Base-by-base conservation (phyloP, 2,113 vertebrate genomes). In the Oxyruncus cristatus region DNA sequence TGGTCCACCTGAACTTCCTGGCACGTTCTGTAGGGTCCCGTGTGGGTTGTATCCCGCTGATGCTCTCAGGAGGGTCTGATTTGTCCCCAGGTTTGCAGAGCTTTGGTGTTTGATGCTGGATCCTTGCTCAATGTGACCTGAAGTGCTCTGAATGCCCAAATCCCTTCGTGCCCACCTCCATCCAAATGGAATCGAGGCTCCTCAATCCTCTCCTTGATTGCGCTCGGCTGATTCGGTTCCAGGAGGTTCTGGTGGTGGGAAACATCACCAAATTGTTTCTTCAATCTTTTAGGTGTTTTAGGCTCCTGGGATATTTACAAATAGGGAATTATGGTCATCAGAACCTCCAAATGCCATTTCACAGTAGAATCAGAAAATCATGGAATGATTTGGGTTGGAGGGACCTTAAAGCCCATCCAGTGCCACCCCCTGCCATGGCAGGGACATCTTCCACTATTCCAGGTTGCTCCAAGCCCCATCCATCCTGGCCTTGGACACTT, bases 21-120 rank as follows among this genome's bases (percentile, higher is more conserved):
- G 28, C 12, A 12, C 1, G 0, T n/a, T 49, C 35, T 20, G 18
- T 10, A 14, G 80, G 39, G 26, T 15, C 15, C 20, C 19, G 12
- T 10, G 0, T 14, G 0, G 16, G 11, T 28, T 3, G 5, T 22
- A 4, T 33, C 19, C 49, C 49, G 1, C 12, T 50, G 20, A 4
- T 42, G 37, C 11, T 11, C 22, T 58, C 24, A 1, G 14, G 44
- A 44, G 14, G 6, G 17, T 44, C 35, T 35, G 53, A 22, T 37
- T 33, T 70, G 26, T 67, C 11, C 10, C 28, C 23, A 24, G 33
- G 19, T 44, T 42, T 67, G 65, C 17, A 8, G 15, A 72, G 21
- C 71, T 77, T 61, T 21, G 9, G 14, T 22, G 19, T 65, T 80
- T 49, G 20, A 11, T 2, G 0, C 32, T 62, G 32, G 27, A n/a